Percentiles rank a stretch among this genome's conserved stretches.
Conservation (phyloP, 2,113 vertebrate genomes). For the Pristiophorus japonicus region DNA sequence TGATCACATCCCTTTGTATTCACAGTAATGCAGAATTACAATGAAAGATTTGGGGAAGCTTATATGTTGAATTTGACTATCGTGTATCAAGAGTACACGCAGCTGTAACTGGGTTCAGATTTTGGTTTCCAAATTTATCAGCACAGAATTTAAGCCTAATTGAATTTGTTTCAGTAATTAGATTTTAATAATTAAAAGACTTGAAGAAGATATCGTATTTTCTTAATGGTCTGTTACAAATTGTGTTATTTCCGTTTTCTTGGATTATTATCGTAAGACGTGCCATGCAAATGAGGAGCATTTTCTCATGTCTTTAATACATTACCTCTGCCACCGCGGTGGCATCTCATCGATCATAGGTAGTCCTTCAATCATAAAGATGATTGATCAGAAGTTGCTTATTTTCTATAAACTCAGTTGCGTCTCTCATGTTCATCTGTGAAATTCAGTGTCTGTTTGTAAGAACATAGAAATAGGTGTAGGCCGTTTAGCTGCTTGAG, state of each 20-base stretch:
- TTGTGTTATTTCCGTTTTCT: not conserved
- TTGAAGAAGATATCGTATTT: no score
- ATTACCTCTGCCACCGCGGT: not conserved
- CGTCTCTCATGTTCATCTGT: not conserved
- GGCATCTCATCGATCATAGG: not conserved
- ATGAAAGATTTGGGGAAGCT: not conserved
- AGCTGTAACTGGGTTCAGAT: not conserved
- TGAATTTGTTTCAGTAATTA: not conserved
- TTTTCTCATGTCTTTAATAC: not conserved
- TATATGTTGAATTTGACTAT: not conserved
- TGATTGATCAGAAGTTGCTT: not conserved
- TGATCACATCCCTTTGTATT: not conserved
- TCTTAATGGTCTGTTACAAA: not conserved
- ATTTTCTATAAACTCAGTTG: not conserved
- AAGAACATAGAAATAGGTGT: no score
- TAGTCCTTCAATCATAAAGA: not conserved
- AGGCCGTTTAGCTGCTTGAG: no score
- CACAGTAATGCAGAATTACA: not conserved
- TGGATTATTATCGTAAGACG: not conserved
- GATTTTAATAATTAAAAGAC: slow-evolving; percentile 10
- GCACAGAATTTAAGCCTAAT: not conserved
- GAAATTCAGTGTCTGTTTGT: not conserved
- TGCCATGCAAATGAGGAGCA: not conserved
- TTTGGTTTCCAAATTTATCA: not conserved
- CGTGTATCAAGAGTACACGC: not conserved